Evolutionary conservation across 53 echinoderm and acorn worm species (phyloP).

Genomic region (Actinopyga echinites): DNA sequence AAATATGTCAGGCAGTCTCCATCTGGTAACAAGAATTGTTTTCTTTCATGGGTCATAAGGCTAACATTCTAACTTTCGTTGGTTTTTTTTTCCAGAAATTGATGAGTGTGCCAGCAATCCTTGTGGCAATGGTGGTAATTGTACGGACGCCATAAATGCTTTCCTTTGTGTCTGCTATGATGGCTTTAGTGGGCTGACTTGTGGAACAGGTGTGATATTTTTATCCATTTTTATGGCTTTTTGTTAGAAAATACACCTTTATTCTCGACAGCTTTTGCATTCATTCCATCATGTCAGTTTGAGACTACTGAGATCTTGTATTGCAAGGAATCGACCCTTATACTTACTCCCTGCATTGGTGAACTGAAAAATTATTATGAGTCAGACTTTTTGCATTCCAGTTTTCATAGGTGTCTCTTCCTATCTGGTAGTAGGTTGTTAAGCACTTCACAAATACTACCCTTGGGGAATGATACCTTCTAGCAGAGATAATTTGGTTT

Average conservation of each 20-base stretch:
- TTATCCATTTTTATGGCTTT: neutral
- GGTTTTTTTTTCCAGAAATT: neutral
- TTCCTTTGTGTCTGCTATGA: slow-evolving; percentile 36
- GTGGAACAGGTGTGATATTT: neutral
- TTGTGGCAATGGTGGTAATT: slow-evolving; percentile 30
- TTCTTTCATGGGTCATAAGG: neutral
- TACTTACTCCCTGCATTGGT: no score
- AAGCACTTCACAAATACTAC: no score
- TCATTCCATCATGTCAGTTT: no score
- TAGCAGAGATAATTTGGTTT: no score
- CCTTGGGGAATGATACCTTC: no score
- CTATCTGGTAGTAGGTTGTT: no score
- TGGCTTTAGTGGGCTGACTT: slow-evolving; percentile 30
- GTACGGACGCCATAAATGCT: slow-evolving; percentile 17
- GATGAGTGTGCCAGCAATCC: slow-evolving; percentile 42
- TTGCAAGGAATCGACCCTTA: no score
- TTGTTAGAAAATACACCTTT: neutral
- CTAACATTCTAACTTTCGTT: neutral
- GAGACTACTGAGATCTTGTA: no score
- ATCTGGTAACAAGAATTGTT: neutral
- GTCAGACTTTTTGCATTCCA: no score
- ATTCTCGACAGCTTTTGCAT: no score
- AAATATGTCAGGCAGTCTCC: neutral
- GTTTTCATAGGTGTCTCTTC: no score
- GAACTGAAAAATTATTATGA: no score